These are phyloP conservation scores for Lamprotornis superbus DNA, from an alignment of 2,113 vertebrate species.

Conservation along the genomic window DNA sequence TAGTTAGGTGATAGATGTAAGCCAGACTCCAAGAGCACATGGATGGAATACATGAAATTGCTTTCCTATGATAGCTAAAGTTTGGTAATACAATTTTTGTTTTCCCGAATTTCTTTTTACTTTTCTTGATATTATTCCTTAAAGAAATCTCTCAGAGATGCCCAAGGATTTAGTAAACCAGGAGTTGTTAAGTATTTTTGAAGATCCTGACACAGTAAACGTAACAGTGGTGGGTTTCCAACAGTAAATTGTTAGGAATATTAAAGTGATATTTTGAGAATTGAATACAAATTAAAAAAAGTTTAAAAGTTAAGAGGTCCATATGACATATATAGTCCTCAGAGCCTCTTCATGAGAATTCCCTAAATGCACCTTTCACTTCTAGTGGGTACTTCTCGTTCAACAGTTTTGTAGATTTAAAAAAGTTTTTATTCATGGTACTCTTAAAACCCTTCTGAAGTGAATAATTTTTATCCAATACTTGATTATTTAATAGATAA, in stretches of 20 bases:
- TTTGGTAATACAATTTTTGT: background rate
- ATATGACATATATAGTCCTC: background rate
- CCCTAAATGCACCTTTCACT: background rate
- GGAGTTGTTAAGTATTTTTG: background rate
- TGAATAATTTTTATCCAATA: background rate
- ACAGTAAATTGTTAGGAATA: background rate
- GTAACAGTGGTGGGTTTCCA: no score
- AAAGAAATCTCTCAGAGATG: background rate
- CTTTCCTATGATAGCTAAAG: background rate
- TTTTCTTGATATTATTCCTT: background rate
- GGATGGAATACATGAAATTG: background rate
- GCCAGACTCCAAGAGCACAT: background rate
- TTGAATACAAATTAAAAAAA: background rate
- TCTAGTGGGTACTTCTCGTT: background rate
- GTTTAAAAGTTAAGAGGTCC: background rate
- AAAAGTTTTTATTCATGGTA: background rate
- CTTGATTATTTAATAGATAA: conserved; percentile 26
- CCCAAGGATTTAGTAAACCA: background rate
- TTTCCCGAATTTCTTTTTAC: background rate
- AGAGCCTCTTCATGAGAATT: background rate
- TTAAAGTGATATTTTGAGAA: background rate
- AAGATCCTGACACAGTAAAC: background rate
- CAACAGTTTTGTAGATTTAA: background rate
- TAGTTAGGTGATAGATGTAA: background rate
- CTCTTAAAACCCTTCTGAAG: conserved; percentile 4